These are phyloP conservation scores for Steinernema carpocapsae DNA, from an alignment of 2,888 invertebrate genomes.

Conservation along the genomic window DNA sequence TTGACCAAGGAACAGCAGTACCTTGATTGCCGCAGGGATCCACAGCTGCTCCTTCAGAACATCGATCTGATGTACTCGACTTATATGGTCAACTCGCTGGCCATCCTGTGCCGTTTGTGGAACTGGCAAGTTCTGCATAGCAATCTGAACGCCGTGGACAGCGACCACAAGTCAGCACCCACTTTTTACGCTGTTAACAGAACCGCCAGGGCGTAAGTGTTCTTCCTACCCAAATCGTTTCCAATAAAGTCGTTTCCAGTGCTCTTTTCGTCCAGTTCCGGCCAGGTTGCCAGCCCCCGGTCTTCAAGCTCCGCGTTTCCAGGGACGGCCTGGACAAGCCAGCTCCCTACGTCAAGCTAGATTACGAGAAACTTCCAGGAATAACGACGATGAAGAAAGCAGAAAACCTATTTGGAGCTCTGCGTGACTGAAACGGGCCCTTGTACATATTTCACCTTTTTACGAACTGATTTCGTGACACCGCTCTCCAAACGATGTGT, in stretches of 20 bases:
- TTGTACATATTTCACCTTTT: not conserved
- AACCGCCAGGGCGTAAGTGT: conserved; percentile 46
- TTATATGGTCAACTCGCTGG: conserved; percentile 40
- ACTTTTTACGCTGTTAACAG: conserved; percentile 57
- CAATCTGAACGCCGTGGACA: conserved; percentile 57
- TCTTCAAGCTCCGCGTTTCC: not conserved
- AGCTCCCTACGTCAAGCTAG: conserved; percentile 47
- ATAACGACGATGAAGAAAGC: conserved; percentile 58
- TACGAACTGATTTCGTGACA: too few species aligned
- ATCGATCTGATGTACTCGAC: conserved; percentile 41
- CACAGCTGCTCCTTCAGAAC: not conserved
- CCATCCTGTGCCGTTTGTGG: conserved; percentile 36
- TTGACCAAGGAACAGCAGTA: conserved; percentile 20
- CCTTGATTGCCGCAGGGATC: not conserved
- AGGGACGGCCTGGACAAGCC: conserved; percentile 15
- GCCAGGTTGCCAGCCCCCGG: conserved; percentile 38
- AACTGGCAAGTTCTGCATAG: conserved; percentile 53
- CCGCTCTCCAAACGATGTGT: not conserved
- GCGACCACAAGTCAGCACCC: conserved; percentile 54
- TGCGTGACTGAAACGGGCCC: conserved; percentile 43
- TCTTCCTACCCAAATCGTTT: too few species aligned
- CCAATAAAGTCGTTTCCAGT: conserved; percentile 47
- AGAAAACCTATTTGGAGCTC: conserved; percentile 52
- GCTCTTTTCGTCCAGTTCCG: conserved; percentile 54
- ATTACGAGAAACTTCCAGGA: conserved; percentile 56